A percentile compares a stretch with the other conserved stretches of the same genome.
Conservation (phyloP, 2,888 invertebrate genomes). For the Nasonia oneida region DNA sequence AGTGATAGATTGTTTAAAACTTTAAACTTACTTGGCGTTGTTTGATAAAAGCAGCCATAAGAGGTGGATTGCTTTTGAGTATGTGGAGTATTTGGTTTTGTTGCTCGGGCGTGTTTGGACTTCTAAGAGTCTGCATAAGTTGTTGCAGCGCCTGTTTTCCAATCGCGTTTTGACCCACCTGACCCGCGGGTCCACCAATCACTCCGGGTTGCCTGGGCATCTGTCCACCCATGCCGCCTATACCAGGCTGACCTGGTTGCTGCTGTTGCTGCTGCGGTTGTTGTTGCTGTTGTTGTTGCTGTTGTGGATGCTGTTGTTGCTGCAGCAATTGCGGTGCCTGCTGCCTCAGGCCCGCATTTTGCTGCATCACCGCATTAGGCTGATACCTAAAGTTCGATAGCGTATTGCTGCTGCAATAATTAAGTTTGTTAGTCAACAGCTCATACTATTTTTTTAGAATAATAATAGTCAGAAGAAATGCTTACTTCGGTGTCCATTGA, state of each 20-base stretch:
- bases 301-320: conserved; percentile 78
- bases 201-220: conserved; percentile 76
- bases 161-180: conserved; percentile 80
- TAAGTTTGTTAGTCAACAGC: not conserved
- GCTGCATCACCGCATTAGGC: conserved; percentile 77
- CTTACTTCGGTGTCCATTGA: conserved; percentile 78
- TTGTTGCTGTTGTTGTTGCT: conserved; percentile 78
- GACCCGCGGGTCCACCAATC: conserved; percentile 74
- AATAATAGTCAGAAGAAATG: conserved; percentile 22
- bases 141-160: conserved; percentile 86
- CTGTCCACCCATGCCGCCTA: conserved; percentile 74
- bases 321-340: conserved; percentile 80
- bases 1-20: not conserved
- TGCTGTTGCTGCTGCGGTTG: conserved; percentile 81
- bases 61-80: conserved; percentile 94
- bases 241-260: conserved; percentile 77
- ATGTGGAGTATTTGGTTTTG: conserved; percentile 94
- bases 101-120: conserved; percentile 94
- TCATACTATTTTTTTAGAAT: not conserved
- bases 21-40: conserved; percentile 85
- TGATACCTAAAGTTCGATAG: conserved; percentile 72
- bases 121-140: conserved; percentile 93
- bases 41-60: conserved; percentile 97
- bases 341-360: conserved; percentile 75
- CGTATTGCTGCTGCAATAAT: conserved; percentile 43